Conservation (phyloP, 2,888 invertebrate species). For the Nesidiocoris tenuis region DNA sequence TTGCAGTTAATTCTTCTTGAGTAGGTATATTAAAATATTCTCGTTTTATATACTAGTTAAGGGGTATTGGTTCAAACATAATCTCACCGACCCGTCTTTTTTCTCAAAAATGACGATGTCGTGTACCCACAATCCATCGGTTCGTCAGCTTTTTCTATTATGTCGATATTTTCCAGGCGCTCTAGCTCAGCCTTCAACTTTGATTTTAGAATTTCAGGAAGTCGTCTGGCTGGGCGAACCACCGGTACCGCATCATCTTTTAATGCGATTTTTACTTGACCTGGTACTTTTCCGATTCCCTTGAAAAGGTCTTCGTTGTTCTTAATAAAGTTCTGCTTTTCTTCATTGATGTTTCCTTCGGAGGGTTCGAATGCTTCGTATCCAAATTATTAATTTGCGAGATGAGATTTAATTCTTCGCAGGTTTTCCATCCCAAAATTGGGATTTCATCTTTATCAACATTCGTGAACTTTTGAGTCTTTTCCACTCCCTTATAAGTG, state of each 20-base stretch:
- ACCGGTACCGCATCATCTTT: conserved; percentile 16
- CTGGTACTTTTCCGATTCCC: conserved; percentile 8
- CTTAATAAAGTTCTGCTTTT: conserved; percentile 8
- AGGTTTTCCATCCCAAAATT: no score
- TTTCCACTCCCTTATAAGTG: no score
- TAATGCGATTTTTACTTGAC: conserved; percentile 4
- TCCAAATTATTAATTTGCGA: no score
- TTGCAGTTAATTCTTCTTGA: conserved; percentile 30
- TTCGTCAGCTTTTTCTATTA: conserved; percentile 12
- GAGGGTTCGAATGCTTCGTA: no score
- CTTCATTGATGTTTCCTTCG: no score
- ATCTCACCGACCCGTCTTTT: conserved; percentile 23
- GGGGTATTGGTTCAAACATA: conserved; percentile 34
- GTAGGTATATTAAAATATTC: conserved; percentile 37
- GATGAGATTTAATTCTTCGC: no score
- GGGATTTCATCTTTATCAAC: no score
- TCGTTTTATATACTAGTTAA: conserved; percentile 33
- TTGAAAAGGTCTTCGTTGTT: conserved; percentile 18
- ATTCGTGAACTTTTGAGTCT: no score
- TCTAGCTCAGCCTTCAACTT: conserved; percentile 16
- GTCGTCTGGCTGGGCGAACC: conserved; percentile 7
- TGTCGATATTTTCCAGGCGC: background rate
- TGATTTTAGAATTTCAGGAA: conserved; percentile 6
- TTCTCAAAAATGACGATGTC: conserved; percentile 37
- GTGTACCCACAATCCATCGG: conserved; percentile 35